Evolutionary conservation across 2,888 invertebrate genomes (phyloP), one percentile per base, ranked within the genome.

Genomic region (Pharmacophagus antenor): DNA sequence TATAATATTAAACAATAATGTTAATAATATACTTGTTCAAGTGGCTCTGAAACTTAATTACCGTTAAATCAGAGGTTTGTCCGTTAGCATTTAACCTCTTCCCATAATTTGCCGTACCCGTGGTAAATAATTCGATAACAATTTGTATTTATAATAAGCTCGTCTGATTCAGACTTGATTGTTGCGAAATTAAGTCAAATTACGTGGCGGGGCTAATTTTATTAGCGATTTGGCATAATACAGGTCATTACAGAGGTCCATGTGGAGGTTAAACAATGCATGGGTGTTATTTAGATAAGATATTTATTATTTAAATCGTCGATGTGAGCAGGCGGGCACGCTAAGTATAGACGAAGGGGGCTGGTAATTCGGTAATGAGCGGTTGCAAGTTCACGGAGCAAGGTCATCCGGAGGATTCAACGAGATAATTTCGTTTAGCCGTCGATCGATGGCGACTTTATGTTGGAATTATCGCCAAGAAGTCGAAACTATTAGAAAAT

Each of bases 221-320:
- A 90, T 90, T 88, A 89, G 85, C 80, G 85, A 82, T 82, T 75
- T 70, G 72, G 77, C 70, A 72, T 90, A 89, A 90, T 90, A 75
- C 72, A 77, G 76, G 89, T 89, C 72, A 89, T 90, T 89, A 88
- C 73, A 63, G 66, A 64, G 71, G 77, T 80, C 80, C 74, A 73
- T 75, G 71, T 76, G 75, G 64, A 70, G 75, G 76, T 76, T 76
- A 82, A 82, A 85, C 86, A 87, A 87, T 87, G 85, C 75, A 74
- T 74, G 75, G 79, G 78, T 85, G 85, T 88, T 88, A 88, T 88
- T 88, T 87, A 85, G 85, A 83, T 85, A 85, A 85, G 81, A 87
- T 89, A 88, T 88, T 88, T 90, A 89, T 89, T 88, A 90, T 90
- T 88, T 88, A 88, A 89, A 89, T 87, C 87, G 81, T 53, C 60